Conservation (phyloP, 2,113 vertebrate genomes). For the Prochilodus magdalenae region DNA sequence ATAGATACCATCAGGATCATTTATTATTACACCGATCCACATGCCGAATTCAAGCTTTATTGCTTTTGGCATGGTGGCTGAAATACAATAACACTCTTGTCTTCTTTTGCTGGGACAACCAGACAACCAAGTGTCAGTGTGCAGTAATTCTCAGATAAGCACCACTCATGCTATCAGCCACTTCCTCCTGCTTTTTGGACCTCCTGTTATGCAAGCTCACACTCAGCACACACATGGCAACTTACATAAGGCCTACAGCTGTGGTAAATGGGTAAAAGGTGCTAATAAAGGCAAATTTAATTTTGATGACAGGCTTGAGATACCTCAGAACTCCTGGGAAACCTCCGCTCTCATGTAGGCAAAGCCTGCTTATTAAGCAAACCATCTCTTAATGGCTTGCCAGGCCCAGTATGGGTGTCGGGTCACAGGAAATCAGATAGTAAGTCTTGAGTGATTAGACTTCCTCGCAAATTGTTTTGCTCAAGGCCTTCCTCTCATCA, state of each 20-base stretch:
- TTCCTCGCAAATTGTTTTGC: constrained; percentile 63
- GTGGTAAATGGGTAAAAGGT: background rate
- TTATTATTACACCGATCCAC: background rate
- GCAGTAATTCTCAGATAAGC: background rate
- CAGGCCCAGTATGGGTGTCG: constrained; percentile 28
- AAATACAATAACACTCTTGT: background rate
- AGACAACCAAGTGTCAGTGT: background rate
- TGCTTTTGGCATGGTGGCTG: background rate
- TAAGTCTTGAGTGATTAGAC: constrained; percentile 60
- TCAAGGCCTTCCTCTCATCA: constrained; percentile 42
- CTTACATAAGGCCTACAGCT: background rate
- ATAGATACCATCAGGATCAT: background rate
- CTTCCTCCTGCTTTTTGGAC: background rate
- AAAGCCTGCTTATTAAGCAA: constrained; percentile 18
- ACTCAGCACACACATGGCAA: background rate
- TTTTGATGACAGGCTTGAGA: constrained; percentile 52
- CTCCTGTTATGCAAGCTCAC: background rate
- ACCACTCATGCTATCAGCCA: background rate
- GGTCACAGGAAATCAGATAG: constrained; percentile 73
- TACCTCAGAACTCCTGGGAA: constrained; percentile 39
- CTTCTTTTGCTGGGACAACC: background rate
- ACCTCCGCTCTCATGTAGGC: constrained; percentile 45
- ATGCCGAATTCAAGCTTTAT: background rate
- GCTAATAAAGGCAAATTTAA: background rate
- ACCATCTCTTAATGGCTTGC: constrained; percentile 8